Conservation (phyloP, 2,888 invertebrate genomes). For the Andrena bucephala region DNA sequence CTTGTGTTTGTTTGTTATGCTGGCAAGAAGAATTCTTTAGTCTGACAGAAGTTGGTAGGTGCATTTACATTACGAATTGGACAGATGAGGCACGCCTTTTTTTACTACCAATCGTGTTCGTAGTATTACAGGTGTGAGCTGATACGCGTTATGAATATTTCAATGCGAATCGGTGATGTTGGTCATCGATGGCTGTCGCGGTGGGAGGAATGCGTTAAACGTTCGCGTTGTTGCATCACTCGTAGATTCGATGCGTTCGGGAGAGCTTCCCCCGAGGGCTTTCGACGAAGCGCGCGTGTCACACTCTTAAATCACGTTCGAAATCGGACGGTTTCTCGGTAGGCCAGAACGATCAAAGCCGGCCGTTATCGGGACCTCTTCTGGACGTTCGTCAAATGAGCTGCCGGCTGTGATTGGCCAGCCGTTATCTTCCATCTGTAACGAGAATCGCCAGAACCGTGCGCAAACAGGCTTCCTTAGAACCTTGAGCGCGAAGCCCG, state of each 20-base stretch:
- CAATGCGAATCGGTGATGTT: too few species aligned
- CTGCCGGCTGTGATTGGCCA: constrained; percentile 40
- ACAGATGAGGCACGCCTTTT: too few species aligned
- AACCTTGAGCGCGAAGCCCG: constrained; percentile 57
- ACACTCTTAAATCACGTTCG: constrained; percentile 33
- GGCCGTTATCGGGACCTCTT: constrained; percentile 44
- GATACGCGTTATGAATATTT: too few species aligned
- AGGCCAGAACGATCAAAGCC: constrained; percentile 42
- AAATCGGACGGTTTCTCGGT: constrained; percentile 49
- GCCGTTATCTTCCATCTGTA: constrained; percentile 63
- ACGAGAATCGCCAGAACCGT: constrained; percentile 56
- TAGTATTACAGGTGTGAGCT: too few species aligned
- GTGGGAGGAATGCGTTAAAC: background rate
- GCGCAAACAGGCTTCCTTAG: constrained; percentile 63
- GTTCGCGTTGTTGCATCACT: background rate
- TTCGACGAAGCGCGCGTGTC: constrained; percentile 17
- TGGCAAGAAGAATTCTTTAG: too few species aligned
- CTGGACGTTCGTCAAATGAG: constrained; percentile 42
- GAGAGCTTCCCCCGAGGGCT: background rate
- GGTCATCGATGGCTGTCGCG: too few species aligned
- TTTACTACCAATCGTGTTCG: too few species aligned
- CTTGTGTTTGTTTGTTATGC: too few species aligned
- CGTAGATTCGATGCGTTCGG: background rate
- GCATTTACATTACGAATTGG: too few species aligned
- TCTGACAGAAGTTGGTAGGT: too few species aligned